Conservation (phyloP, 2,113 vertebrate species). For the Gopherus flavomarginatus region DNA sequence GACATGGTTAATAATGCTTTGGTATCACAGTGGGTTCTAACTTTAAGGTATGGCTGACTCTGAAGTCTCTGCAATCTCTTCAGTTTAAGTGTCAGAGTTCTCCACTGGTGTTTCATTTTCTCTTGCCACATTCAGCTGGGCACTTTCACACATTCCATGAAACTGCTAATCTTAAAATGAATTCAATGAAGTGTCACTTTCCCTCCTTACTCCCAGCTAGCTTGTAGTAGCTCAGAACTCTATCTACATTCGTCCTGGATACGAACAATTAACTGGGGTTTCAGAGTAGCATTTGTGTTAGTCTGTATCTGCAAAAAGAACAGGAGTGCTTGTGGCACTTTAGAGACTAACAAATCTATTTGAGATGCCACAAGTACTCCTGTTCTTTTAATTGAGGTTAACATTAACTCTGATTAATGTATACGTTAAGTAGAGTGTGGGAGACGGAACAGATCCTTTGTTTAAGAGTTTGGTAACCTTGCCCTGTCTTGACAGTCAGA, state of each 20-base stretch:
- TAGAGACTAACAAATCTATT: too few relatives aligned
- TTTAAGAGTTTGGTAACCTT: background rate
- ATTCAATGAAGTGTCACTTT: background rate
- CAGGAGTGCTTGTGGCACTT: too few relatives aligned
- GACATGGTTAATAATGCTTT: background rate
- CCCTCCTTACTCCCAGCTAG: background rate
- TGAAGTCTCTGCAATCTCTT: background rate
- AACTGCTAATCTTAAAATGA: conserved; percentile 1
- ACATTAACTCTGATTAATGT: background rate
- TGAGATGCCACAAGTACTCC: too few relatives aligned
- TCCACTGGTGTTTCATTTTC: background rate
- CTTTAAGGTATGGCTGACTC: background rate
- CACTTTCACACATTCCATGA: background rate
- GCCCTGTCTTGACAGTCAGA: background rate
- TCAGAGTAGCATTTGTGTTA: too few relatives aligned
- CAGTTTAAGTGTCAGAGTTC: background rate
- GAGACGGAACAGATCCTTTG: background rate
- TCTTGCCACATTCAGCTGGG: background rate
- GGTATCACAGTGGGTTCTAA: background rate
- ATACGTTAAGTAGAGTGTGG: background rate
- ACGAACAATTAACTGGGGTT: background rate
- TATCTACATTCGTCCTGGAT: fast-evolving
- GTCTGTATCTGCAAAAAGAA: too few relatives aligned
- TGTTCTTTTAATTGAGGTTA: background rate
- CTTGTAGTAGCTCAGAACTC: background rate